phyloP scores from a whole-genome alignment of 2,113 vertebrate species.

The Indicator indicator region DNA sequence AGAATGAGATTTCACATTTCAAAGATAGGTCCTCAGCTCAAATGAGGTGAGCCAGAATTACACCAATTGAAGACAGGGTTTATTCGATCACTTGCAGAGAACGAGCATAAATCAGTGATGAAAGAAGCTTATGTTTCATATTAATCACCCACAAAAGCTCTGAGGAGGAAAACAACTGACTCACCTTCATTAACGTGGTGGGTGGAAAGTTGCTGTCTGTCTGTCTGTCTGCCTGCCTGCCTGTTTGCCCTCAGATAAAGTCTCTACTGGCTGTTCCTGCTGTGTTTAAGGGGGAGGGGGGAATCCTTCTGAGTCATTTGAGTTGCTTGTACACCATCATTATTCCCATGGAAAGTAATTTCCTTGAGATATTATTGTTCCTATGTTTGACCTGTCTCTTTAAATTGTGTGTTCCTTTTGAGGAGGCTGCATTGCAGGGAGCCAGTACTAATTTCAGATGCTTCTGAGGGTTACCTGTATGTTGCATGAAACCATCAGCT shows the following conservation, averaged over 20 bases:
- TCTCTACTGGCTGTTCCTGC: not conserved
- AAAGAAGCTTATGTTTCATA: not conserved
- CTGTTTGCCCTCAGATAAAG: not conserved
- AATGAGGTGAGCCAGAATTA: not conserved
- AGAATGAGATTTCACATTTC: not conserved
- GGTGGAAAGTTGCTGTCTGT: not conserved
- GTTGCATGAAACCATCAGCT: not conserved
- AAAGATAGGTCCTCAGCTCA: not conserved
- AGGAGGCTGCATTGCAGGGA: rapidly evolving
- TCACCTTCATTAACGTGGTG: not conserved
- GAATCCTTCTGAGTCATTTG: not conserved
- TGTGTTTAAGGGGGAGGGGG: not conserved
- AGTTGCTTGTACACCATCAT: not conserved
- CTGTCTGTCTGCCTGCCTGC: not conserved
- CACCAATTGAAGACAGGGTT: not conserved
- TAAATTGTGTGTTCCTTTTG: not conserved
- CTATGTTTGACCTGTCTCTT: not conserved
- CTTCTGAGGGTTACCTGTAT: not conserved
- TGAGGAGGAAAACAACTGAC: not conserved
- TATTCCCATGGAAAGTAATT: not conserved
- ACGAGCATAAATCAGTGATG: not conserved
- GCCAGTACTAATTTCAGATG: not conserved
- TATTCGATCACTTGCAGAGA: not conserved
- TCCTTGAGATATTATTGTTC: not conserved
- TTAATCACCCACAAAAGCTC: conserved; percentile 12